phyloP scores from a whole-genome alignment of 2,888 invertebrate genomes.

The Erynnis tages region DNA sequence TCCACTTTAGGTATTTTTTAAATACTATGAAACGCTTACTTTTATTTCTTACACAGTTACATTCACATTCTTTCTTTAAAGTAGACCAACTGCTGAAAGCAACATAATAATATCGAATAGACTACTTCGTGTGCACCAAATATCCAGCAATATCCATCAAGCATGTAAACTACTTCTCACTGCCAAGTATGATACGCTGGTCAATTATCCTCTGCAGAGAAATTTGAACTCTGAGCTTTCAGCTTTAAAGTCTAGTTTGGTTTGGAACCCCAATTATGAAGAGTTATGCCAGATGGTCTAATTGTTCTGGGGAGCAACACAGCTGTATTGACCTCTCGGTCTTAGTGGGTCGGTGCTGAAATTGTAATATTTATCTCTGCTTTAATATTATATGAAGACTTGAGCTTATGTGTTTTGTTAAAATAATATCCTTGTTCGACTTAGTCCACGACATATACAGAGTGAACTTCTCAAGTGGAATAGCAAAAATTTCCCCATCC shows the following conservation, averaged over 20 bases:
- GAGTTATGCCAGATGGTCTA: conserved; percentile 23
- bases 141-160: conserved; percentile 20
- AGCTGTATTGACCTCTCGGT: background rate
- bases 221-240: conserved; percentile 1
- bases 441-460: too few species aligned
- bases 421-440: too few species aligned
- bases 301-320: conserved; percentile 11
- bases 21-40: too few species aligned
- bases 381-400: too few species aligned
- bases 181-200: conserved; percentile 15
- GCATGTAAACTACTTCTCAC: conserved; percentile 22
- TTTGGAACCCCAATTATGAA: background rate
- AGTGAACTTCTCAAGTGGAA: too few species aligned
- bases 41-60: too few species aligned
- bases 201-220: background rate
- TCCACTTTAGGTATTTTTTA: too few species aligned
- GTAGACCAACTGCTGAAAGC: too few species aligned
- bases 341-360: conserved; percentile 8
- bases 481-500: too few species aligned
- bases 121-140: background rate
- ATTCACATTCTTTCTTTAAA: too few species aligned
- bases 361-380: too few species aligned
- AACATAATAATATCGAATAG: background rate
- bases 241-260: conserved; percentile 11
- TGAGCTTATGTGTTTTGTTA: background rate